Evolutionary conservation across 2,113 vertebrate genomes (phyloP), one percentile per base, ranked within the genome.

Genomic region (Anas platyrhynchos): DNA sequence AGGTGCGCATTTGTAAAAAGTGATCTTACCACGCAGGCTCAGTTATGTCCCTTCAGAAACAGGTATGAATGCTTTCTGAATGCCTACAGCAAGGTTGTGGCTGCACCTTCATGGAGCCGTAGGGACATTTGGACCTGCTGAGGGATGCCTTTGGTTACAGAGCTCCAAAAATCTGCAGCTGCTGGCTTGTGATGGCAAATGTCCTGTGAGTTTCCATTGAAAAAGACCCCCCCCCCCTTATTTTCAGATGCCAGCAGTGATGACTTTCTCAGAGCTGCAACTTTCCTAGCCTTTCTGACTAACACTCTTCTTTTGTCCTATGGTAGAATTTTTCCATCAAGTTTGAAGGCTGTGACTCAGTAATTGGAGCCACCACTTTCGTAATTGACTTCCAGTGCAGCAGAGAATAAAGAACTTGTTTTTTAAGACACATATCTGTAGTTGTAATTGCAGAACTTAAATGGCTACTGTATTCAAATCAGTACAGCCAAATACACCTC

Each of bases 101-200:
- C 34, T 79, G 29, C 23, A 54, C 9, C 43, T 62, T 50, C 54
- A 6, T 0, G 1, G 13, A 36, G 2, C 38, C 5, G 22, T 55
- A 44, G 16, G 31, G 31, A 71, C 26, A 16, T 16, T 34, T 16
- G 11, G 7, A 36, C 5, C 16, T 5, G 2, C 1, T 0, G 0
- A 21, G 27, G 32, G 5, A 34, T 76, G 34, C 23, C n/a, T 59
- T 78, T 55, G 50, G 58, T 38, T 54, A 23, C 29, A 55, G 38
- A 62, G 8, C 23, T 66, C 32, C 55, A 32, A 12, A 86, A 16
- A 36, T 13, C 83, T 50, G n/a, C 21, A 81, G 18, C 2, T 5
- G 6, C 8, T n/a, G 27, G 3, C 13, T 63, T 66, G 73, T 55
- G 44, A 29, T 3, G 16, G 66, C 25, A 89, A 75, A 52, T 15